These are phyloP conservation scores for Tachina lurida DNA, from an alignment of 2,888 invertebrate genomes.

Conservation along the genomic window DNA sequence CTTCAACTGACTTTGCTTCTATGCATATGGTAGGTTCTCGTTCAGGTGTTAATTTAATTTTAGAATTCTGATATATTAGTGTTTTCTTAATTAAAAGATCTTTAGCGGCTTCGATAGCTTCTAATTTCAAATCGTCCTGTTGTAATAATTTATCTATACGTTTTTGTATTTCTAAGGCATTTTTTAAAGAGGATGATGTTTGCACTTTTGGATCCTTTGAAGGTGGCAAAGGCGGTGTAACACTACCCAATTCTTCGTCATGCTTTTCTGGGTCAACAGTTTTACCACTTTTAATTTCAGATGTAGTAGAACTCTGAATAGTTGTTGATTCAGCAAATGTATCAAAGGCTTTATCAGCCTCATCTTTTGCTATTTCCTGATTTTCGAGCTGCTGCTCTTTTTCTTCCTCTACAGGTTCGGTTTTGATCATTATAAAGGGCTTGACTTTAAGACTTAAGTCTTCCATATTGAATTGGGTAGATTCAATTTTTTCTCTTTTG, in stretches of 20 bases:
- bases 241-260: slow-evolving; percentile 61
- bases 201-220: slow-evolving; percentile 20
- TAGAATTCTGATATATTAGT: slow-evolving; percentile 65
- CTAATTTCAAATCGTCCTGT: slow-evolving; percentile 77
- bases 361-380: background rate
- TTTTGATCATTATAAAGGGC: slow-evolving; percentile 53
- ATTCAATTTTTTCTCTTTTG: slow-evolving; percentile 66
- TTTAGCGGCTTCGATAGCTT: slow-evolving; percentile 76
- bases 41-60: slow-evolving; percentile 34
- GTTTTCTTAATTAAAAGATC: slow-evolving; percentile 69
- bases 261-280: background rate
- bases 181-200: slow-evolving; percentile 65
- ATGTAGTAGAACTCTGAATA: background rate
- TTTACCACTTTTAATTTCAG: slow-evolving; percentile 3
- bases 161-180: slow-evolving; percentile 77
- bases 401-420: slow-evolving; percentile 47
- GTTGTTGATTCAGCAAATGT: slow-evolving; percentile 79
- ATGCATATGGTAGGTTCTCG: background rate
- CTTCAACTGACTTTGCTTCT: slow-evolving; percentile 7
- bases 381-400: slow-evolving; percentile 19
- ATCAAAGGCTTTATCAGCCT: slow-evolving; percentile 70
- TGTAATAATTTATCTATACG: slow-evolving; percentile 79
- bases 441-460: slow-evolving; percentile 63
- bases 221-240: slow-evolving; percentile 75
- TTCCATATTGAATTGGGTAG: slow-evolving; percentile 53